phyloP scores from a whole-genome alignment of 2,113 vertebrate genomes.

The Prionailurus bengalensis region DNA sequence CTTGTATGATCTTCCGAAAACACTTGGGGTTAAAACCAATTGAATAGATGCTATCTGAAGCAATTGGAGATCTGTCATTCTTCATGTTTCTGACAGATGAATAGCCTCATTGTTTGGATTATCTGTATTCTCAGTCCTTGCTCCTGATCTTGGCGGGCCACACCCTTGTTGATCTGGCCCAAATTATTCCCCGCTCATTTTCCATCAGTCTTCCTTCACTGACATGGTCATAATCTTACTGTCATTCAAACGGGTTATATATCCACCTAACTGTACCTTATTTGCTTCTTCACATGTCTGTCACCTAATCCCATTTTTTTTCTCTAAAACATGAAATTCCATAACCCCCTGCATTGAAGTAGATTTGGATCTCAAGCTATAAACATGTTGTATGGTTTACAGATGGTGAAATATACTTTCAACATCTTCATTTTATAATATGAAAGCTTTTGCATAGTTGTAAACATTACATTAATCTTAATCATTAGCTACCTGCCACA shows the following conservation, averaged over 20 bases:
- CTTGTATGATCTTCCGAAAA: not conserved
- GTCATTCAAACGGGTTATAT: not conserved
- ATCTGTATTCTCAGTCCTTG: not conserved
- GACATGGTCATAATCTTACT: not conserved
- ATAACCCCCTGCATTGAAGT: not conserved
- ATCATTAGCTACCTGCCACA: not conserved
- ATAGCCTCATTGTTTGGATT: not conserved
- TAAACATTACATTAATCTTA: not conserved
- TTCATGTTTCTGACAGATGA: not conserved
- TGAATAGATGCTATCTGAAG: not conserved
- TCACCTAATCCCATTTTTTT: not conserved
- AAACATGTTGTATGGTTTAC: not conserved
- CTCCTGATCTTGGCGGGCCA: not conserved
- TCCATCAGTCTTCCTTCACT: not conserved
- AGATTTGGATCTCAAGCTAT: not conserved
- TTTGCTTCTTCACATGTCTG: not conserved
- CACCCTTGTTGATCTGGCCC: not conserved
- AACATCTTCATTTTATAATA: not conserved
- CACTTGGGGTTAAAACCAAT: not conserved
- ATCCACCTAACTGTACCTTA: not conserved
- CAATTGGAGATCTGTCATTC: not conserved
- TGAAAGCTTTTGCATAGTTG: not conserved
- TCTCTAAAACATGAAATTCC: not conserved
- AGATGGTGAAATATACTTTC: not conserved
- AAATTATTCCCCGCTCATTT: not conserved